A percentile compares a stretch with the other conserved stretches of the same genome.
phyloP scores from a whole-genome alignment of 1,140 invertebrate species.

The Drosophila paulistorum region DNA sequence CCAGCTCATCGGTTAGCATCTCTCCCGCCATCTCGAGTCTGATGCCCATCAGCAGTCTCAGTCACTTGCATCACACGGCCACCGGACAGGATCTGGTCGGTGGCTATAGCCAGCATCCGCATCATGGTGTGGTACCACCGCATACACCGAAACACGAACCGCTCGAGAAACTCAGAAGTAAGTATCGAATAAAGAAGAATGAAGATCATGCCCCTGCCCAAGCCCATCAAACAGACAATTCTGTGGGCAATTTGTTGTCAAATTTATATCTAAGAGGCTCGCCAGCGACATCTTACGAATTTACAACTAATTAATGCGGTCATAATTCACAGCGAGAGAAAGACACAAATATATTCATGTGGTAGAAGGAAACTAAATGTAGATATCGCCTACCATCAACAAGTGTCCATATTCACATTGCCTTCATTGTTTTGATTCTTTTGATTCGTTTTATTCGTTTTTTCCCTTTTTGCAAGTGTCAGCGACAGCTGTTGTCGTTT shows the following conservation, averaged over 20 bases:
- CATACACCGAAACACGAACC: constrained; percentile 88
- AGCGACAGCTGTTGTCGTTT: constrained; percentile 73
- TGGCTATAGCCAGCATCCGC: constrained; percentile 85
- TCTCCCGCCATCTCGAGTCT: constrained; percentile 87
- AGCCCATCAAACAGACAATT: constrained; percentile 43
- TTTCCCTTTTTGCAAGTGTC: constrained; percentile 54
- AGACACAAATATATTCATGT: background rate
- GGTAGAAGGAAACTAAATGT: background rate
- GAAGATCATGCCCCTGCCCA: constrained; percentile 8
- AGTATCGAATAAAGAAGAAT: constrained; percentile 83
- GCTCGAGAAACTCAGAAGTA: constrained; percentile 92
- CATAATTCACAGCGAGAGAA: constrained; percentile 63
- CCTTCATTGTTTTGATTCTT: constrained; percentile 34
- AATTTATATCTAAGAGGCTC: constrained; percentile 58
- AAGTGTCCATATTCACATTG: constrained; percentile 76
- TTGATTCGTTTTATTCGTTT: background rate
- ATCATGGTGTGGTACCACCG: constrained; percentile 84
- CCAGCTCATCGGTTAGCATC: constrained; percentile 86
- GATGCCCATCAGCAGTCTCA: constrained; percentile 85
- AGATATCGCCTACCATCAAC: constrained; percentile 45
- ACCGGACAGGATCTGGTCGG: constrained; percentile 74
- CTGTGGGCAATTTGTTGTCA: constrained; percentile 69
- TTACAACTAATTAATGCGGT: constrained; percentile 81
- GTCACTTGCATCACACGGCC: constrained; percentile 83
- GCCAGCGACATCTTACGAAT: constrained; percentile 55